Conservation (phyloP, 2,888 invertebrate genomes). For the Tachystola acroxantha region DNA sequence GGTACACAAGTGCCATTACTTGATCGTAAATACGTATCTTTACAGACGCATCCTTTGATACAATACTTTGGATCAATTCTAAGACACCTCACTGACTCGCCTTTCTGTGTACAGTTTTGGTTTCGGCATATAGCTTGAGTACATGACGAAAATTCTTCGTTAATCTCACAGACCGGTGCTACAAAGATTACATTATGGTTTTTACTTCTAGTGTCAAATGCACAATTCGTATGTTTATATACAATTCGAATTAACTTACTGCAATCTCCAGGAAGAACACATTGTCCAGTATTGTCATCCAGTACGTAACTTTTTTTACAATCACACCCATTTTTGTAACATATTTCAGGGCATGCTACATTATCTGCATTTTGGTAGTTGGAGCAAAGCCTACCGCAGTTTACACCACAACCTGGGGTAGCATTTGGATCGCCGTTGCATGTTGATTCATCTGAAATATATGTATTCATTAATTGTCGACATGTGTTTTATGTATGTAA, state of each 20-base stretch:
- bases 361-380: slow-evolving; percentile 9
- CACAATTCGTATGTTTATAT: too few relatives aligned
- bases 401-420: slow-evolving; percentile 17
- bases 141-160: slow-evolving; percentile 14
- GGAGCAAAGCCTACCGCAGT: slow-evolving; percentile 17
- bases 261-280: background rate
- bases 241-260: slow-evolving; percentile 3
- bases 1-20: slow-evolving; percentile 19
- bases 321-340: background rate
- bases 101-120: slow-evolving; percentile 9
- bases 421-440: slow-evolving; percentile 25
- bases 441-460: too few relatives aligned
- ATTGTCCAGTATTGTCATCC: background rate
- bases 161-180: slow-evolving; percentile 6
- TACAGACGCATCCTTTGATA: slow-evolving; percentile 18
- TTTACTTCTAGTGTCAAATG: too few relatives aligned
- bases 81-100: slow-evolving; percentile 7
- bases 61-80: slow-evolving; percentile 2
- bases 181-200: too few relatives aligned
- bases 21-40: slow-evolving; percentile 13
- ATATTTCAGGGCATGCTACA: background rate
- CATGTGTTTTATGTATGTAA: too few relatives aligned
- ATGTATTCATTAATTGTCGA: too few relatives aligned
- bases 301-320: background rate
- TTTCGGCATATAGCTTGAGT: slow-evolving; percentile 8